Evolutionary conservation across 2,888 invertebrate genomes (phyloP), one percentile per base, ranked within the genome.

Genomic region (Zygogramma bicolorata): DNA sequence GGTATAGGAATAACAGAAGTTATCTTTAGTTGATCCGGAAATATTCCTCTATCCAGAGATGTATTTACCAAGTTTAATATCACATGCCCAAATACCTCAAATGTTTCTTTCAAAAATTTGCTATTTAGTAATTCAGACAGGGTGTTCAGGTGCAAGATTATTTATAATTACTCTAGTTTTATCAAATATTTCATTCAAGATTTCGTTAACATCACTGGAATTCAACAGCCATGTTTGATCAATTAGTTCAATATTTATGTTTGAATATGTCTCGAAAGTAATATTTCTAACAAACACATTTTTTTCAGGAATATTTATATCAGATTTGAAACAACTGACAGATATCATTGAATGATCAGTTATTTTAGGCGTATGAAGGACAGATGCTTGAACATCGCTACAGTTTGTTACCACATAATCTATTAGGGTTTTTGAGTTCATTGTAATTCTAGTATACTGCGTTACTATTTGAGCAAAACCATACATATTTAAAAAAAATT

Each of bases 81-180:
- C 58, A 58, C 58, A 46, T 46, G 20, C 46, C 46, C 46, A 46
- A 46, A 20, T 20, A 46, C 46, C 46, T 46, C 46, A 4, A 46
- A 46, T 46, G 46, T 46, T 46, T 46, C 46, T 46, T 46, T 46
- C n/a, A 20, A 46, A 46, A 46, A 46, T 46, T 46, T 46, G 46
- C 46, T 20, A 20, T 46, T 46, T 20, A 46, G 46, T 46, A 46
- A 18, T 22, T 46, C 46, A 20, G 46, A 61, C 7, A 40, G 61
- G 38, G 61, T 61, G 61, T 38, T 61, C 61, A 34, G 40, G 61
- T 61, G 61, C 61, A 61, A 40, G 40, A 61, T 61, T 61, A 61
- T 61, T 40, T 61, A 61, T 20, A 20, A 61, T 61, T 25, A 61
- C 40, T 61, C 40, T 61, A 40, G 61, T 61, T 61, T 61, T 22